A percentile compares a stretch with the other conserved stretches of the same genome.
These are phyloP conservation scores for Pachydiplax longipennis DNA, from an alignment of 2,888 invertebrate genomes.

Conservation along the genomic window DNA sequence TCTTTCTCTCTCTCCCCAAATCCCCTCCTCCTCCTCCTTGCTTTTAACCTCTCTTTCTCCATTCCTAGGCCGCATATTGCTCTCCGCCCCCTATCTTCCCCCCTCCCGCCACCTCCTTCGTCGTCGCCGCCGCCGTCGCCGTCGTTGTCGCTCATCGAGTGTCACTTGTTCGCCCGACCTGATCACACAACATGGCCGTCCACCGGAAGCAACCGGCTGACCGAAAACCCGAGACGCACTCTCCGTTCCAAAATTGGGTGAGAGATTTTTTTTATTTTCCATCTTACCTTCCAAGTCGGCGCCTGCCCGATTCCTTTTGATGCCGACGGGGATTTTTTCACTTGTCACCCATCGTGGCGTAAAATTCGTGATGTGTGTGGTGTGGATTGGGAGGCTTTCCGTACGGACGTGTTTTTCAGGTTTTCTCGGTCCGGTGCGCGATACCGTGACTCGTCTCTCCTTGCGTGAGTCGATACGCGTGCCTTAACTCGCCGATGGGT, in stretches of 20 bases:
- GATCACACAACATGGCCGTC: conserved; percentile 50
- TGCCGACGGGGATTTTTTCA: background rate
- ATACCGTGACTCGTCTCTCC: conserved; percentile 9
- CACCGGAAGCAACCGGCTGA: conserved; percentile 26
- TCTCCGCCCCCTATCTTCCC: background rate
- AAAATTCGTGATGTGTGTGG: conserved; percentile 17
- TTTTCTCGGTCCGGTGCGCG: background rate
- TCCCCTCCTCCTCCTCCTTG: background rate
- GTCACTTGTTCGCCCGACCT: conserved; percentile 50
- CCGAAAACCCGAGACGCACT: background rate
- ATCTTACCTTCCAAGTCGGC: background rate
- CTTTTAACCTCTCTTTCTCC: conserved; percentile 44
- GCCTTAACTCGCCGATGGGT: background rate
- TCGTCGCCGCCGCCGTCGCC: background rate
- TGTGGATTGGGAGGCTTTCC: background rate
- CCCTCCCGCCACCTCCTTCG: background rate
- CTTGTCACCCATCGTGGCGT: background rate
- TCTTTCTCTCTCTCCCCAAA: background rate
- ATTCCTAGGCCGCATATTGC: conserved; percentile 44
- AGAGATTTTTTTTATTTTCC: background rate
- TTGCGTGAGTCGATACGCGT: background rate
- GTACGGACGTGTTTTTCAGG: background rate
- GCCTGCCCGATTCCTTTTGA: background rate
- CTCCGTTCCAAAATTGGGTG: conserved; percentile 27
- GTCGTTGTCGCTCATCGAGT: conserved; percentile 48